Conservation (phyloP, 2,888 invertebrate genomes). For the Smittia sp. region DNA sequence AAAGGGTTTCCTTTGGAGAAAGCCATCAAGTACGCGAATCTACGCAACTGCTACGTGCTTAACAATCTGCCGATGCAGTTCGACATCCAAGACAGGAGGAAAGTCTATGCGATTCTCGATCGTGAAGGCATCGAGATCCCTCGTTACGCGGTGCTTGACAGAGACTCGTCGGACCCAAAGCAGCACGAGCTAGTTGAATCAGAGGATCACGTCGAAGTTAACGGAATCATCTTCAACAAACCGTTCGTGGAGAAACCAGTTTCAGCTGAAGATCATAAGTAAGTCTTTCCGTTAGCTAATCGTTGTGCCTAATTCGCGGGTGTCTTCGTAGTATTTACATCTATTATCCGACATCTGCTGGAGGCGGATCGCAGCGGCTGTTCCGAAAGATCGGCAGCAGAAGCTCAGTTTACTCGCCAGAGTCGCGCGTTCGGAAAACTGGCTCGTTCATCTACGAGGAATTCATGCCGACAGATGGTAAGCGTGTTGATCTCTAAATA, state of each 20-base stretch:
- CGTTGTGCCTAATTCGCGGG: no score
- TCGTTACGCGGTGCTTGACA: conserved; percentile 92
- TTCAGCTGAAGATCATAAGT: conserved; percentile 97
- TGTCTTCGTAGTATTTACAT: conserved; percentile 75
- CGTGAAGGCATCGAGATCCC: conserved; percentile 96
- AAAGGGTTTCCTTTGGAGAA: conserved; percentile 98
- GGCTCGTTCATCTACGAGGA: conserved; percentile 99
- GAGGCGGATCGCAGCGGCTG: conserved; percentile 94
- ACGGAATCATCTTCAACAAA: conserved; percentile 92
- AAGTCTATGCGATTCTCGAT: conserved; percentile 92
- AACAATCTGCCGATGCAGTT: conserved; percentile 99
- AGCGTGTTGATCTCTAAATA: conserved; percentile 47
- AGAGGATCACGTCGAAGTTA: conserved; percentile 96
- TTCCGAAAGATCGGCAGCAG: conserved; percentile 99
- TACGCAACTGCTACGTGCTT: conserved; percentile 93
- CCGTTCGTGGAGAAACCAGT: conserved; percentile 99
- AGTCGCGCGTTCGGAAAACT: conserved; percentile 91
- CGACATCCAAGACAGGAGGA: conserved; percentile 91
- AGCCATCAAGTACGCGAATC: conserved; percentile 92
- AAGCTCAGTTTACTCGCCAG: conserved; percentile 97
- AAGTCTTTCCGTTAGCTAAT: not conserved
- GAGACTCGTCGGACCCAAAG: conserved; percentile 88
- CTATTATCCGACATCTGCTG: conserved; percentile 98
- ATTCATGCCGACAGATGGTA: conserved; percentile 99
- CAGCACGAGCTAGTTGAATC: conserved; percentile 89